A percentile compares a stretch with the other conserved stretches of the same genome.
phyloP scores from a whole-genome alignment of 2,888 invertebrate genomes.

The Galeopsomyia nigrocyanea region DNA sequence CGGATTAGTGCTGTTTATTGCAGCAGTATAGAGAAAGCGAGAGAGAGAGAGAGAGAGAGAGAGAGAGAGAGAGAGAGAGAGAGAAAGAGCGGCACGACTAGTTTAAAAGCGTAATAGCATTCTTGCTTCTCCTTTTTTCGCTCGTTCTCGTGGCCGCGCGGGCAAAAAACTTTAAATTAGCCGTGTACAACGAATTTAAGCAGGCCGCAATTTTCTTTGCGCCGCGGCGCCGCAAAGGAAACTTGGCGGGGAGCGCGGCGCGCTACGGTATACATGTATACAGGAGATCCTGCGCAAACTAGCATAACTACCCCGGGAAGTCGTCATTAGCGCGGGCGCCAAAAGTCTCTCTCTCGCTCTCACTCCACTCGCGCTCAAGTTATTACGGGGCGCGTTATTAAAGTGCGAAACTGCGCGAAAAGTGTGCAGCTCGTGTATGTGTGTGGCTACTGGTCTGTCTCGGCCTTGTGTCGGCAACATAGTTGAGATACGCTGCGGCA shows the following conservation, averaged over 20 bases:
- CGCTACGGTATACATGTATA: not conserved
- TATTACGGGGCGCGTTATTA: conserved; percentile 30
- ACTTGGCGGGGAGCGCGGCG: too few relatives aligned
- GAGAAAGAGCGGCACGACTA: not conserved
- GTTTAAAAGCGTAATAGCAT: conserved; percentile 24
- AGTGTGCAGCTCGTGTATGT: conserved; percentile 1
- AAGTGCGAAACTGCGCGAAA: conserved; percentile 26
- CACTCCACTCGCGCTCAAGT: conserved; percentile 1
- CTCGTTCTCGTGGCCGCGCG: not conserved
- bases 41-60: not conserved
- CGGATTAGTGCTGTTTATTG: conserved; percentile 13
- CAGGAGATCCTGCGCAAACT: conserved; percentile 4
- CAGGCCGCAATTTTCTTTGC: conserved; percentile 27
- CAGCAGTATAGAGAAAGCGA: not conserved
- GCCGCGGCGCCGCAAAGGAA: not conserved
- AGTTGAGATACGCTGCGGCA: not conserved
- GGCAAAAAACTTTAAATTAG: conserved; percentile 34
- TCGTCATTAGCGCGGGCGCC: conserved; percentile 32
- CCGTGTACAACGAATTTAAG: conserved; percentile 31
- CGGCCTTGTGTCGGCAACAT: too few relatives aligned
- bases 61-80: not conserved
- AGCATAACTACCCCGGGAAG: conserved; percentile 21
- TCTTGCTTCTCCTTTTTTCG: not conserved
- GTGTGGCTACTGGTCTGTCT: too few relatives aligned
- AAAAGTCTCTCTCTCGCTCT: conserved; percentile 5